Base-by-base conservation (phyloP, 2,888 invertebrate species). In the Heteromyza rotundicornis region DNA sequence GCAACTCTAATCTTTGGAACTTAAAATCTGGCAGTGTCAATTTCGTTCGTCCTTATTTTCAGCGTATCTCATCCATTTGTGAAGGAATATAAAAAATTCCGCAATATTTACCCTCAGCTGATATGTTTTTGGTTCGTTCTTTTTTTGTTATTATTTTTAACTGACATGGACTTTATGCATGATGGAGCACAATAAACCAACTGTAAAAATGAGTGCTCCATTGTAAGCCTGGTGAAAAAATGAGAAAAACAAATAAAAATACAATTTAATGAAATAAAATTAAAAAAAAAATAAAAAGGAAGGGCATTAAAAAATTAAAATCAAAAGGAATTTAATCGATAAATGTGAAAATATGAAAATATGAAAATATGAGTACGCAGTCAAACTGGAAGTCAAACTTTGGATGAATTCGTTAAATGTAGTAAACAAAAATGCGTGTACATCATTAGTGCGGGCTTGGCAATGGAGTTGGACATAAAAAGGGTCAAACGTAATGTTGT, bases 171-270 rank as follows among this genome's bases (percentile, higher is more conserved):
- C 72, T 79, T 72, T 75, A 75, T 80, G 82, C 81, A 79, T 81
- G 81, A 77, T 70, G 71, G 73, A 72, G 69, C 74, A 66, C 67
- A 79, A 74, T 73, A 77, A 80, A 65, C 76, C 72, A 77, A 71
- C 74, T 77, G 81, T 75, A 78, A 81, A 81, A 78, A 78, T 74
- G 72, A 68, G n/a, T 40, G 7, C 16, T 40, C n/a, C n/a, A 12
- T 40, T 40, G 7, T 3, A 7, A 14, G n/a, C 16, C 16, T 40
- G 40, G 12, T 8, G 32, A 17, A 5, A 17, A 17, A 47, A 47
- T 8, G 20, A 47, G 7, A 20, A 19, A 47, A 19, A 14, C 20
- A 47, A 19, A 47, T 40, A 40, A 40, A 40, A 14, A n/a, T 40
- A n/a, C 3, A n/a, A 7, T 8, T 32, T n/a, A 40, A 40, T 14